These are phyloP conservation scores for Gopherus flavomarginatus DNA, from an alignment of 2,113 vertebrate species.

Conservation along the genomic window DNA sequence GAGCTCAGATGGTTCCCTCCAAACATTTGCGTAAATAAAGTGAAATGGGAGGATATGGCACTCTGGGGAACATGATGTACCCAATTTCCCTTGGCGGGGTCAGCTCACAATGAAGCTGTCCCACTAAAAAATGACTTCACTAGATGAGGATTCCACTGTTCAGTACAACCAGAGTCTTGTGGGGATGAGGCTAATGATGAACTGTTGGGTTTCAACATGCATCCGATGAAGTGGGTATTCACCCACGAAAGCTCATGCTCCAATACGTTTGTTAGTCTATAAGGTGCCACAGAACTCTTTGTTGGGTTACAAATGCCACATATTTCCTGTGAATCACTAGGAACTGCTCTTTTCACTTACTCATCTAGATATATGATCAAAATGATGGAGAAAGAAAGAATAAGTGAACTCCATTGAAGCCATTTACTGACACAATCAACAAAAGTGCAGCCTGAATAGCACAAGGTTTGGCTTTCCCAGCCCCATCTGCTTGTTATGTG, in stretches of 20 bases:
- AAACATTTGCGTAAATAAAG: not conserved
- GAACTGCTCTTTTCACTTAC: not conserved
- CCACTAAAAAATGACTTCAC: not conserved
- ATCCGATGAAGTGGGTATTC: too few species aligned
- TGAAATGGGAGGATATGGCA: not conserved
- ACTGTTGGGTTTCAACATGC: not conserved
- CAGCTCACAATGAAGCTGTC: not conserved
- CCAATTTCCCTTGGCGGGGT: too few species aligned
- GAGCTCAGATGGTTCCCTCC: too few species aligned
- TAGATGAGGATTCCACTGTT: not conserved
- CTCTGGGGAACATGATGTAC: not conserved
- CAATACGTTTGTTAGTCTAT: too few species aligned
- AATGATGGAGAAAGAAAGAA: not conserved
- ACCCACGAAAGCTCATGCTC: too few species aligned
- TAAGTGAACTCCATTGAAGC: not conserved
- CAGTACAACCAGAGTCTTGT: not conserved
- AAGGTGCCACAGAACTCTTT: too few species aligned
- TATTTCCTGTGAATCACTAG: not conserved
- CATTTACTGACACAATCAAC: not conserved
- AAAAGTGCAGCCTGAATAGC: not conserved
- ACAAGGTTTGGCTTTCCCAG: conserved; percentile 4
- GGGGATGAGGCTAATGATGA: not conserved
- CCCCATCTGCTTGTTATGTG: not conserved
- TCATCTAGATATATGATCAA: not conserved
- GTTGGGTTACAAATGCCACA: not conserved